Evolutionary conservation across 2,797 vertebrate species (phyloP), one percentile per base, ranked within the genome.

Genomic region (Betta splendens): DNA sequence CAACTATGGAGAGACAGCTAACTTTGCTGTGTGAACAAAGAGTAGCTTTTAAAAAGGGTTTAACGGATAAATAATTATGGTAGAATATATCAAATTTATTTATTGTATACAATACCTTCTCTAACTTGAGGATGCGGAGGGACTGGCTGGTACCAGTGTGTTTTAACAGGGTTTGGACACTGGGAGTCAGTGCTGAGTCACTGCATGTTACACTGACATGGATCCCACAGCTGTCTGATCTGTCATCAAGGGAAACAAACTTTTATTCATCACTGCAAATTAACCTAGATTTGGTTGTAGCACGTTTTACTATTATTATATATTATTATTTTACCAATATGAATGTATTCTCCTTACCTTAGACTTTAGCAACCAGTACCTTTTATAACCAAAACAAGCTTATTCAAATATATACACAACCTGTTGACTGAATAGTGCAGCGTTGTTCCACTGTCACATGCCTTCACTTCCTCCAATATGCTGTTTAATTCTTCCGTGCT

Each of bases 31-130:
- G n/a, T n/a, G n/a, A n/a, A n/a, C n/a, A n/a, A n/a, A n/a, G n/a
- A n/a, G n/a, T n/a, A n/a, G n/a, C n/a, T n/a, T n/a, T n/a, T n/a
- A n/a, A n/a, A n/a, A n/a, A n/a, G n/a, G n/a, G n/a, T n/a, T n/a
- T n/a, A n/a, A n/a, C n/a, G n/a, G n/a, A n/a, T n/a, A n/a, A n/a
- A n/a, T n/a, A n/a, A n/a, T n/a, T n/a, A n/a, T n/a, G n/a, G n/a
- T n/a, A n/a, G n/a, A n/a, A n/a, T n/a, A n/a, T n/a, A n/a, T n/a
- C n/a, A n/a, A n/a, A n/a, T n/a, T n/a, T n/a, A n/a, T n/a, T n/a
- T n/a, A n/a, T n/a, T n/a, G n/a, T n/a, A 17, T 28, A 17, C 9
- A 23, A 7, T 90, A 98, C 96, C 94, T 95, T 96, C 75, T 95
- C 92, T 58, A 95, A 32, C 51, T 93, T 89, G 15, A 94, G 63